Evolutionary conservation across 2,888 invertebrate species (phyloP), one percentile per base, ranked within the genome.

Genomic region (Nycteola revayana): DNA sequence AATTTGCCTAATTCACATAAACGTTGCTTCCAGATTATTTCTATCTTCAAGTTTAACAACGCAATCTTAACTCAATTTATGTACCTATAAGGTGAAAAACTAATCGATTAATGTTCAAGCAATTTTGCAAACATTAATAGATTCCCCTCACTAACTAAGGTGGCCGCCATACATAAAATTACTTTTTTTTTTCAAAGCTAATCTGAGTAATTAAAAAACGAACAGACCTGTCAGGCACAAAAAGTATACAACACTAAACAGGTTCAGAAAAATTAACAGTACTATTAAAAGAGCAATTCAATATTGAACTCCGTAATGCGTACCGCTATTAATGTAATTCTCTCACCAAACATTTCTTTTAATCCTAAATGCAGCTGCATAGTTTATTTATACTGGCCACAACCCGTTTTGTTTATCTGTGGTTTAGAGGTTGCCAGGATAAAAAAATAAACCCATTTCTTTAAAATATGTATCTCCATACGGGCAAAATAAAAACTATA

Each of bases 381-480:
- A 49, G 54, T 59, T 61, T 66, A 66, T 66, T 66, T 59, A 60
- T 59, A 62, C 58, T 56, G 47, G 44, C 62, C 42, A 43, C 51
- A 63, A 61, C 65, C 59, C 54, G 64, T 58, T 64, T 51, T 36
- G 38, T 55, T 49, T 43, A 45, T 55, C 42, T 49, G 22, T 44
- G 20, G 25, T 25, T 28, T 28, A 7, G 26, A 56, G 36, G 53
- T 55, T 55, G 42, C 48, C 53, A 44, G 51, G 29, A 32, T 36
- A 31, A 31, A 45, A 48, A 30, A 21, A 7, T 2, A 21, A 21
- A 21, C 21, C 21, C 4, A 5, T 21, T 21, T 21, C 7, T n/a
- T 3, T 21, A 21, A 5, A 7, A 3, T 21, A 5, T 5, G 4
- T 7, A 5, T 3, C 14, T 5, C 14, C 2, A 2, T 14, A 14